Base-by-base conservation (phyloP, 2,113 vertebrate genomes). In the Jacana jacana region DNA sequence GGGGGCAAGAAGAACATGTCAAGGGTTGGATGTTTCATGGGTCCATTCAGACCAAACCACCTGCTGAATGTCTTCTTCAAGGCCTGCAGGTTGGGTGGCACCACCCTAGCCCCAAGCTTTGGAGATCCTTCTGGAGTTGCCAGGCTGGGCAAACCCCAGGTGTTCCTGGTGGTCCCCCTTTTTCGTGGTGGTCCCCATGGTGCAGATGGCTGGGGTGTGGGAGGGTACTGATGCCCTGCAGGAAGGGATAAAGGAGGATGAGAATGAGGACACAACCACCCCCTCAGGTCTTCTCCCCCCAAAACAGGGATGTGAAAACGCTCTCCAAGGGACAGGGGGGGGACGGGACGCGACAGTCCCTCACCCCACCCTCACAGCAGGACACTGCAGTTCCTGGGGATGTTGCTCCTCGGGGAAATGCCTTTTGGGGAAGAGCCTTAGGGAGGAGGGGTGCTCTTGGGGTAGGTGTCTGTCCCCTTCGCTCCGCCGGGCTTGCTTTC, bases 1-100 rank as follows among this genome's bases (percentile, higher is more conserved):
- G 54, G 55, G 31, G 55, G 31, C 19, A 20, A 57, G 55, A 31
- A 57, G 31, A 57, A 57, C 11, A 11, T 51, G 76, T 82, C 5
- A 6, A 24, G 8, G 64, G 46, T 1, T 6, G 33, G 49, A 49
- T 5, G 9, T 44, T 73, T 64, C 17, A 11, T 0, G 3, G 16
- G 11, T 46, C n/a, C 17, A 7, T 3, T 16, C 11, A 4, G 37
- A n/a, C 22, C 73, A 71, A 54, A 31, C 4, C 28, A 30, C 44
- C n/a, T 31, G 10, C 73, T 33, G 35, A 33, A 72, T 6, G 3
- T 69, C 51, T n/a, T 63, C 65, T 58, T 18, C 48, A 46, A 57
- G 30, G 22, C 22, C 37, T 42, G 37, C 33, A 30, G 33, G 17
- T 14, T 46, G 55, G 22, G n/a, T 19, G 44, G 35, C 64, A 60